Base-by-base conservation (phyloP, 2,888 invertebrate species). In the Oscheius myriophilus region DNA sequence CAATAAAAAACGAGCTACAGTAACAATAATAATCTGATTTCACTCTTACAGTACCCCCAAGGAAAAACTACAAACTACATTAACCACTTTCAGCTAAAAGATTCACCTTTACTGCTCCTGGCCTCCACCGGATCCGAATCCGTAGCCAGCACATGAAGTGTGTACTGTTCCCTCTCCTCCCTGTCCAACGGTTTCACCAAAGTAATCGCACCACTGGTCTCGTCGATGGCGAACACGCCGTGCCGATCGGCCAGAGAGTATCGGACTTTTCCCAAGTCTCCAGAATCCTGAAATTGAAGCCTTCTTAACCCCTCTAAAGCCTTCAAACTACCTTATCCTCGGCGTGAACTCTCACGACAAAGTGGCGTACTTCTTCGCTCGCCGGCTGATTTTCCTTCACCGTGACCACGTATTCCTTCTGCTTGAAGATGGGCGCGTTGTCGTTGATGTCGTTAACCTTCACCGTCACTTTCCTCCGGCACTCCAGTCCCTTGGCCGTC, bases 221-320 rank as follows among this genome's bases (percentile, higher is more conserved):
- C 90, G 87, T 96, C 94, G 65, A 96, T 91, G 11, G 92, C 91
- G 88, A 96, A 95, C 12, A 55, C 66, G 16, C 64, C 73, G 18
- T 70, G 51, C 51, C 66, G 49, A 80, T 93, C 91, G 59, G 91
- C 90, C 83, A 96, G 91, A 87, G 93, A 94, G 89, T 96, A 96
- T 88, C 96, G 96, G 82, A 96, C 93, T 89, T 96, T 94, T 0
- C 95, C 95, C 87, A 96, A 96, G 82, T 93, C 90, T 2, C 96
- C 96, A 45, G 93, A 89, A 88, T 96, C 96, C 9, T 96, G 95
- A 88, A 69, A 57, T 12, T 12, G 0, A 25, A 4, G 63, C 18
- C 25, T 16, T 1, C 18, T 16, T 54, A 23, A 41, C 14, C 26
- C n/a, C 16, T 0, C 23, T 6, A 16, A 14, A 16, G 16, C 14